Base-by-base conservation (phyloP, 53 echinoderm and acorn worm species). In the Holothuria leucospilota region DNA sequence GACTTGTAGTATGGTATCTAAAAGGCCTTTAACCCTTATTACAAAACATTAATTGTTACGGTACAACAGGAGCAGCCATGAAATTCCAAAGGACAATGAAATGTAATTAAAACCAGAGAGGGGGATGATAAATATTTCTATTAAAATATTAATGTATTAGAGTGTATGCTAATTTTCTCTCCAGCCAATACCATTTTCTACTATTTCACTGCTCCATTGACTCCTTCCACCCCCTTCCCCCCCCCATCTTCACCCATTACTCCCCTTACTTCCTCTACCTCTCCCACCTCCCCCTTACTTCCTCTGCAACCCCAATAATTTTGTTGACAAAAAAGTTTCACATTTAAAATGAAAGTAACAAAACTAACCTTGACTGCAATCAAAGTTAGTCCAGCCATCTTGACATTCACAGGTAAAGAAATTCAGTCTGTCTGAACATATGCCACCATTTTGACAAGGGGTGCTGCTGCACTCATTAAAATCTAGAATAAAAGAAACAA, bases 401-500 rank as follows among this genome's bases (percentile, higher is more conserved):
- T 66, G 51, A 34, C 95, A 95, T 6, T 63, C 46, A 64, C 95
- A 95, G 56, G 91, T 89, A 82, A 84, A 95, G n/a, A 71, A 79
- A 71, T 93, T 89, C 28, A 87, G 40, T 0, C 84, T 87, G 26
- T 95, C 88, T 26, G 69, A 64, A 59, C 95, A 95, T 2, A 49
- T 63, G 2, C 75, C 75, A 26, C 91, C 89, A 41, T 88, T 91
- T 59, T 29, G 75, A 59, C 95, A 92, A 1, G 92, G 92, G 8
- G 62, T 46, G 46, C 68, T 60, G 28, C 1, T 26, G 68, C 92
- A 92, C 39, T 92, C 92, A 59, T 92, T 30, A 29, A 92, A 86
- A 78, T 92, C 92, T 92, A 67, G 61, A 21, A 39, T 20, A 86
- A 62, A 75, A 51, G 20, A 75, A 42, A 20, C 46, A 46, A 46